Evolutionary conservation across 2,888 invertebrate genomes (phyloP).

Genomic region (Athrips mouffetella): DNA sequence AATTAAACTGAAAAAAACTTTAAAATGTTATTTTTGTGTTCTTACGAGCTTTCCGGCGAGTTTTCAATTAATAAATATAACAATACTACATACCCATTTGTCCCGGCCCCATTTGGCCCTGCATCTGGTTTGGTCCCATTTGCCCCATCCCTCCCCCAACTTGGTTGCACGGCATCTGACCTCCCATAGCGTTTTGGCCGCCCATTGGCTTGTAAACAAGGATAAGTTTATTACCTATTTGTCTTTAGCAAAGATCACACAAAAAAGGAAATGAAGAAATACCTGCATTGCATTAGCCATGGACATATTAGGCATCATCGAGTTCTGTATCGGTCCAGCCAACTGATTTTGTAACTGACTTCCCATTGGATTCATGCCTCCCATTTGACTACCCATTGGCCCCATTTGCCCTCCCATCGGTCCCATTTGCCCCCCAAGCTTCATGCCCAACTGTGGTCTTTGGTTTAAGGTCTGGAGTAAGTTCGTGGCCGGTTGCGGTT

Average conservation of each 20-base stretch:
- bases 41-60: too few relatives aligned
- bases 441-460: conserved; percentile 79
- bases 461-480: conserved; percentile 87
- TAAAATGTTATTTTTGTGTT: too few relatives aligned
- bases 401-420: conserved; percentile 77
- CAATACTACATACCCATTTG: conserved; percentile 66
- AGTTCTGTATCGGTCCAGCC: conserved; percentile 62
- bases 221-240: not conserved
- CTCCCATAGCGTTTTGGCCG: conserved; percentile 54
- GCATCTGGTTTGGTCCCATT: conserved; percentile 63
- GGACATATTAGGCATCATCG: conserved; percentile 71
- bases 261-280: not conserved
- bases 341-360: conserved; percentile 68
- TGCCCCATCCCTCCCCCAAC: conserved; percentile 73
- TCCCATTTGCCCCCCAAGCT: conserved; percentile 75
- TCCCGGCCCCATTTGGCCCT: conserved; percentile 62
- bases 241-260: too few relatives aligned
- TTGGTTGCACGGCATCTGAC: conserved; percentile 68
- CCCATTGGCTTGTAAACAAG: conserved; percentile 41
- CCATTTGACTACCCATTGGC: conserved; percentile 66
- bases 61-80: not conserved
- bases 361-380: conserved; percentile 67
- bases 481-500: conserved; percentile 80
- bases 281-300: conserved; percentile 64
- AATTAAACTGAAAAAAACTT: too few relatives aligned